Evolutionary conservation across 2,797 vertebrate genomes (phyloP).

Genomic region (Epinephelus awoara): DNA sequence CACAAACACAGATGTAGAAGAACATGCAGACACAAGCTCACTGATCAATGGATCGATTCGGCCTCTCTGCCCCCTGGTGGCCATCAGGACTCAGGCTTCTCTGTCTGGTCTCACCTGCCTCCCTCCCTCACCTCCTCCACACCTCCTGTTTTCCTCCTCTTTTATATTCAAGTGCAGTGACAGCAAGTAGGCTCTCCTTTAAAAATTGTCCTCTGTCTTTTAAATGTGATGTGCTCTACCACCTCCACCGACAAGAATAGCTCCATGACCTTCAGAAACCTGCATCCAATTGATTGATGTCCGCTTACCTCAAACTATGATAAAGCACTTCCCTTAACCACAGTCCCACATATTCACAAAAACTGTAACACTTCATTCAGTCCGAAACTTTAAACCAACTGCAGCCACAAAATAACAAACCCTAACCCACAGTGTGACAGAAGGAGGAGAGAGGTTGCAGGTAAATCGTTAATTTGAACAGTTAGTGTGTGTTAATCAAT

Average conservation of each 20-base stretch:
- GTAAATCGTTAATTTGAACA: neutral
- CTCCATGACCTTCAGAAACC: conserved; percentile 56
- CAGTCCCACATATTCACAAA: neutral
- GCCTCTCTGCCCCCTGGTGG: conserved; percentile 2
- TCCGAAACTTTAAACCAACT: neutral
- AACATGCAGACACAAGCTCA: neutral
- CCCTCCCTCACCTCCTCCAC: neutral
- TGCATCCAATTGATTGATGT: conserved; percentile 47
- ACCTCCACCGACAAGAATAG: conserved; percentile 44
- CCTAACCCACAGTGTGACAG: neutral
- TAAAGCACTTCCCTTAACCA: conserved; percentile 39
- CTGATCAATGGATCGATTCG: neutral
- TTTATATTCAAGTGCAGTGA: conserved; percentile 38
- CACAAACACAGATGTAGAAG: neutral
- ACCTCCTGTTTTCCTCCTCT: neutral
- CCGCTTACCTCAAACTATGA: conserved; percentile 49
- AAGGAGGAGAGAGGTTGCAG: neutral
- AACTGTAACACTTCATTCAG: neutral
- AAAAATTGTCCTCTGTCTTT: conserved; percentile 44
- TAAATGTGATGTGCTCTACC: conserved; percentile 54
- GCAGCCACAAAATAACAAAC: neutral
- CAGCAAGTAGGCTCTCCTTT: conserved; percentile 22
- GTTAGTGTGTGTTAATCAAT: conserved; percentile 15
- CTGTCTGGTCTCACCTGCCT: conserved; percentile 1
- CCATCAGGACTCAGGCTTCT: neutral